These are phyloP conservation scores for Ceratosolen fusciceps DNA, from an alignment of 1,140 invertebrate species.

Conservation along the genomic window DNA sequence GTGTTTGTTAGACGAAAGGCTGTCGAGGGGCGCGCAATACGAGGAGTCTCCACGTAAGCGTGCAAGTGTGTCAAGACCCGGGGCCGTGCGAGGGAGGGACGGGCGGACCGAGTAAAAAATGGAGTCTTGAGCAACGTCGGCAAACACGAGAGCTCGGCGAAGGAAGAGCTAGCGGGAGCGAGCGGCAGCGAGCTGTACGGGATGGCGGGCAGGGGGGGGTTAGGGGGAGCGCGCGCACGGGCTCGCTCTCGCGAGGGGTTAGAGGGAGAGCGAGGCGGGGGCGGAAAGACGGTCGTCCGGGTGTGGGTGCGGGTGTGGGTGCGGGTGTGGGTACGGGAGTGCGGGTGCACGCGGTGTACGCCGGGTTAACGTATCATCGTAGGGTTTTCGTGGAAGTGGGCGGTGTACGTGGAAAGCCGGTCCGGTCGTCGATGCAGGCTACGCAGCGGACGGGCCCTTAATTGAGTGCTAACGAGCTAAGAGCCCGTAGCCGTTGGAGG, in stretches of 20 bases:
- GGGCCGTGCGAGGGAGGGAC: background rate
- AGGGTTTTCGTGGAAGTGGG: conserved; percentile 28
- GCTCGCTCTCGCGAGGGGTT: no score
- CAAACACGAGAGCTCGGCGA: background rate
- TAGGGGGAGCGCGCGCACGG: background rate
- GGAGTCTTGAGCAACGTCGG: conserved; percentile 26
- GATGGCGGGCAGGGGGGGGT: background rate
- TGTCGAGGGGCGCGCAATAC: conserved; percentile 20
- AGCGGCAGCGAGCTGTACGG: background rate
- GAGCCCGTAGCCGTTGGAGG: background rate
- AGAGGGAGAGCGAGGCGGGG: background rate
- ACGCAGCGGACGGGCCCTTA: conserved; percentile 55
- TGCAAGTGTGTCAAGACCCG: conserved; percentile 22
- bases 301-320: background rate
- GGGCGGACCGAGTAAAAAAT: background rate
- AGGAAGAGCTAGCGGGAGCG: background rate
- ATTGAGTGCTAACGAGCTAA: conserved; percentile 66
- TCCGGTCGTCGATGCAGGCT: conserved; percentile 26
- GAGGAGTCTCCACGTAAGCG: background rate
- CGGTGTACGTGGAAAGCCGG: conserved; percentile 40
- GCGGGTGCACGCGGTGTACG: background rate
- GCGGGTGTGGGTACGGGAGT: background rate
- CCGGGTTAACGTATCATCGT: conserved; percentile 38
- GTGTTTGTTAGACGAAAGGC: conserved; percentile 19
- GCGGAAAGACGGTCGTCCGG: background rate